Base-by-base conservation (phyloP, 2,113 vertebrate genomes). In the Pristiophorus japonicus region DNA sequence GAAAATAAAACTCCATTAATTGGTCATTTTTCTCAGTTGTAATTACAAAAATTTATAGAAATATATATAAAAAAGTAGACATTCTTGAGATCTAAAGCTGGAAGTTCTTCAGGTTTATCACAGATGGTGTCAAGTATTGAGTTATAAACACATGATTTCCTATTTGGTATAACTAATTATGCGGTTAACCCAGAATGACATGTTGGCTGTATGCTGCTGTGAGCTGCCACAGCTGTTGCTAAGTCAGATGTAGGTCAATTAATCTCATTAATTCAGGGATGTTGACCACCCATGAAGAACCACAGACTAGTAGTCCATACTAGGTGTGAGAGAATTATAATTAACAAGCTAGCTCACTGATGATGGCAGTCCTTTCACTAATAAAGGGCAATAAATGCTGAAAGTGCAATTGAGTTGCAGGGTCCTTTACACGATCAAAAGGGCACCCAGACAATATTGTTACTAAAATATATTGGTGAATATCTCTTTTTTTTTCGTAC, bases 241-340 rank as follows among this genome's bases (percentile, higher is more conserved):
- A 70, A 94, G 38, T 67, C 92, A 47, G 63, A 30, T 94, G 65
- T 47, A 93, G 24, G 92, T 70, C 65, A 94, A 66, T 47, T 94
- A 90, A n/a, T 10, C 51, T 34, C 51, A 90, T 90, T 91, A 91
- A 67, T 94, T 94, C 92, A 94, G 63, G 62, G 38, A 66, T 45
- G 34, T 67, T 94, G 42, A 47, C 22, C 63, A 70, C 5, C 63
- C 24, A 27, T 94, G 65, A 67, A 94, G 16, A 94, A 47, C 92
- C 65, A 47, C 3, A 88, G 51, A 47, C n/a, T 47, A 45, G 22
- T 27, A 0, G 63, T 47, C 3, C 22, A 30, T 67, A 70, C 20
- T 11, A 45, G 63, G 20, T n/a, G 42, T 94, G 42, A 67, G 65
- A 67, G 24, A 12, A 47, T 42, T 67, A 67, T 94, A 94, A 94